Evolutionary conservation across 2,888 invertebrate genomes (phyloP), one percentile per base, ranked within the genome.

Genomic region (Eugnorisma glareosa): DNA sequence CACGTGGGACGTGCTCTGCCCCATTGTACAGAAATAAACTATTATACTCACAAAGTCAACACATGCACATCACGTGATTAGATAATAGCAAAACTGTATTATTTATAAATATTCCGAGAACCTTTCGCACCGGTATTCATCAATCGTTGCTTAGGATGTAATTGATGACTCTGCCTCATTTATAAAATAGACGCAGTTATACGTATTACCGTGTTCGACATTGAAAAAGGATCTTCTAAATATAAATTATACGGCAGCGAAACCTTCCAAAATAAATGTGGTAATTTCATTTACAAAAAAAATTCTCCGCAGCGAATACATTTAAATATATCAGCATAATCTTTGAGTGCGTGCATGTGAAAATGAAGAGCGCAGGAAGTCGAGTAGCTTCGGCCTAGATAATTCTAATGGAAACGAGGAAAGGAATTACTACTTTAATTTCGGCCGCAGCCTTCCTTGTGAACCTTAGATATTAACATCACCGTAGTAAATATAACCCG

Each of bases 321-420:
- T 94, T 95, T 95, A 93, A 95, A 95, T 95, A 94, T 86, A 94
- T 95, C 94, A 94, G 89, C 93, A 95, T 95, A 94, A 93, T 93
- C 91, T 93, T 93, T 90, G 92, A 92, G 90, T 89, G 89, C 88
- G 91, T 92, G 92, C 91, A 92, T 91, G 92, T 91, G 90, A 91
- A 92, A 93, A 93, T 91, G 89, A 90, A 91, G 87, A 86, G 88
- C 86, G 87, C 88, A 88, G 89, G 90, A 90, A 89, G 90, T 87
- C 86, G 90, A 91, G 88, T 91, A 89, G 86, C 88, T 67, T 43
- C 48, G 43, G 82, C 73, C 80, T 89, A 89, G 89, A 85, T 85
- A 86, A 87, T 86, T 88, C 85, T 90, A 90, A 90, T 90, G 89
- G 89, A 81, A 88, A 83, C 84, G 83, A 86, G 86, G 85, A 88